phyloP scores from a whole-genome alignment of 35 echinoderm and acorn worm species.

The Holothuria glaberrima region DNA sequence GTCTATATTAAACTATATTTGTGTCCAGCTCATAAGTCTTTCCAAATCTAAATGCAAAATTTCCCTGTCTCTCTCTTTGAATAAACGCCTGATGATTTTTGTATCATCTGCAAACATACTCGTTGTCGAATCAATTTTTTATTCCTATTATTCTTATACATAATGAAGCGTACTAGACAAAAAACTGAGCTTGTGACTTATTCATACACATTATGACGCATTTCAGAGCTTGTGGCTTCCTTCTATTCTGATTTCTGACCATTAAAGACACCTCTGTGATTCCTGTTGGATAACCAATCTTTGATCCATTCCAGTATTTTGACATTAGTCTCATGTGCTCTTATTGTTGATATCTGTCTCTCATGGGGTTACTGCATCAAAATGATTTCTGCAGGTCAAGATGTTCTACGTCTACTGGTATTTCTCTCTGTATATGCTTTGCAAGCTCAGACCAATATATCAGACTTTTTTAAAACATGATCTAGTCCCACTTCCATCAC shows the following conservation, averaged over 20 bases:
- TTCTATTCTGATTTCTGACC: slow-evolving; percentile 44
- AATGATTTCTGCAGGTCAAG: slow-evolving; percentile 38
- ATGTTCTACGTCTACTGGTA: background rate
- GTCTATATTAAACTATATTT: no score
- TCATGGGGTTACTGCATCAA: slow-evolving; percentile 51
- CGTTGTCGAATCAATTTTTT: background rate
- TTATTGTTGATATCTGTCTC: slow-evolving; percentile 33
- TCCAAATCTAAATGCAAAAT: no score
- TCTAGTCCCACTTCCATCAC: background rate
- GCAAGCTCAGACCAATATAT: background rate
- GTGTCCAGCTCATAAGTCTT: no score
- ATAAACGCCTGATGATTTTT: slow-evolving; percentile 7
- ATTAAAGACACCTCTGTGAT: slow-evolving; percentile 49
- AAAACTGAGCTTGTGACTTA: slow-evolving; percentile 30
- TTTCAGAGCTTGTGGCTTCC: slow-evolving; percentile 38
- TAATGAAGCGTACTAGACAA: slow-evolving; percentile 39
- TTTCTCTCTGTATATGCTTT: background rate
- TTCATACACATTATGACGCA: no score
- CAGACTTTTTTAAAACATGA: no score
- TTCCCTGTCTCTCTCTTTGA: background rate
- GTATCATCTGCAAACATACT: slow-evolving; percentile 69
- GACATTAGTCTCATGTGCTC: slow-evolving; percentile 39
- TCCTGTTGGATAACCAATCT: slow-evolving; percentile 22
- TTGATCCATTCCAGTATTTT: slow-evolving; percentile 47
- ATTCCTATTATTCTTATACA: background rate